Evolutionary conservation across 1,140 invertebrate genomes (phyloP).

Genomic region (Pectinophora gossypiella): DNA sequence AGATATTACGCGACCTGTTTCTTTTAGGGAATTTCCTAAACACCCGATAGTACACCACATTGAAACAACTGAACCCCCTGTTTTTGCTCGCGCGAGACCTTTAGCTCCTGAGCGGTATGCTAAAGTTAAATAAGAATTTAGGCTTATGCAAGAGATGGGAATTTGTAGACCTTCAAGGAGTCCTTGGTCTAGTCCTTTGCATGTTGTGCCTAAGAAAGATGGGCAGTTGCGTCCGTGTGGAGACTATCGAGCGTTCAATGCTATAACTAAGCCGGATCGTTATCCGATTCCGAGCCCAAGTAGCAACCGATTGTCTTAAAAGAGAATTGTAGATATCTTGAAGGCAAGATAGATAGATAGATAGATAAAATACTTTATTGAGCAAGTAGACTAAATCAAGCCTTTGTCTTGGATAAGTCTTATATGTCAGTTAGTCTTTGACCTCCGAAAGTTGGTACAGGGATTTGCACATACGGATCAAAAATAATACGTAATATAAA

Average conservation of each 20-base stretch:
- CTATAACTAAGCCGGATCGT: slow-evolving; percentile 37
- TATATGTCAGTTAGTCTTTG: no score
- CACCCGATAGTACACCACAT: slow-evolving; percentile 15
- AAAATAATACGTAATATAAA: no score
- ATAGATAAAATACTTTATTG: no score
- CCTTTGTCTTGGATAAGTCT: no score
- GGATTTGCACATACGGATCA: no score
- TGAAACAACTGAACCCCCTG: slow-evolving; percentile 36
- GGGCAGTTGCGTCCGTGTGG: slow-evolving; percentile 56
- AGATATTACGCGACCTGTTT: slow-evolving; percentile 19
- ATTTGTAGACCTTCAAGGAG: slow-evolving; percentile 14
- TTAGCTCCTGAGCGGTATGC: slow-evolving; percentile 35
- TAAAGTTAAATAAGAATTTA: slow-evolving; percentile 37
- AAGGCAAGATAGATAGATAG: no score
- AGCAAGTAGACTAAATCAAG: no score
- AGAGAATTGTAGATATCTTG: no score
- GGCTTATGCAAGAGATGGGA: slow-evolving; percentile 26
- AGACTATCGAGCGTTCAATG: slow-evolving; percentile 65
- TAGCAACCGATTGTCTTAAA: no score
- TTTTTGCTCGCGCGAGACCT: slow-evolving; percentile 31
- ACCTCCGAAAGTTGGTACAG: no score
- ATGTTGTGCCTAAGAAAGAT: slow-evolving; percentile 57
- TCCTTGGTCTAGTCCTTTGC: slow-evolving; percentile 56
- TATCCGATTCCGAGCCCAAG: slow-evolving; percentile 42
- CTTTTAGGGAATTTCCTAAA: neutral